Evolutionary conservation across 2,888 invertebrate genomes (phyloP).

Genomic region (Pammene aurita): DNA sequence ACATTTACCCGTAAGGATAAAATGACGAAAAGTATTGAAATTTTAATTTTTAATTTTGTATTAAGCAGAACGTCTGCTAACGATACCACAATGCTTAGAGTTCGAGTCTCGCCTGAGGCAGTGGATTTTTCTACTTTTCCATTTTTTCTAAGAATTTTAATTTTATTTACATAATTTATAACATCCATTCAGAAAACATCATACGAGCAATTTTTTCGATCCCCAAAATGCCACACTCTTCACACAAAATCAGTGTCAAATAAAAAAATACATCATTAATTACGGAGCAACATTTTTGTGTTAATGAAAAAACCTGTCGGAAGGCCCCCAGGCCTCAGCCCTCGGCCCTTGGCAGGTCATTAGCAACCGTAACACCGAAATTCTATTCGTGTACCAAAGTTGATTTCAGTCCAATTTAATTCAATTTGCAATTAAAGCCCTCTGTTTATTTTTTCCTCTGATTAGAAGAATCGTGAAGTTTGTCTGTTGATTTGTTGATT

Average conservation of each 20-base stretch:
- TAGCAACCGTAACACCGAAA: conserved; percentile 60
- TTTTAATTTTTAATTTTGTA: too few species aligned
- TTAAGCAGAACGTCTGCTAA: too few species aligned
- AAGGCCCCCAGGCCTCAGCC: conserved; percentile 44
- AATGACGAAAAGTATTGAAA: too few species aligned
- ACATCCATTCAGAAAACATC: neutral
- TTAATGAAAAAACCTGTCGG: conserved; percentile 73
- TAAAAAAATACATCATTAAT: conserved; percentile 38
- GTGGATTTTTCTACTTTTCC: too few species aligned
- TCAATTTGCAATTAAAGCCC: conserved; percentile 78
- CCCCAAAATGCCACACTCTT: conserved; percentile 11
- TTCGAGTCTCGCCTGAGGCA: too few species aligned
- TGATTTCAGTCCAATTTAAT: conserved; percentile 75
- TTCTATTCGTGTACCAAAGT: conserved; percentile 59
- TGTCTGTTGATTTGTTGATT: conserved; percentile 55
- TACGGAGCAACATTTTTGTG: conserved; percentile 60
- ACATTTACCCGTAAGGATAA: too few species aligned
- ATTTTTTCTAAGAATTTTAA: too few species aligned
- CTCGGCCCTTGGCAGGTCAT: conserved; percentile 56
- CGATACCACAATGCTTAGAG: too few species aligned
- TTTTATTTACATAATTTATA: too few species aligned
- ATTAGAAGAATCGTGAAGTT: conserved; percentile 44
- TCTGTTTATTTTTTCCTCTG: conserved; percentile 66
- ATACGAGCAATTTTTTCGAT: neutral
- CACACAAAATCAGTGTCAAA: conserved; percentile 58